Conservation (phyloP, 37 sponge, comb jelly and placozoan genomes). For the Petrosia ficiformis region DNA sequence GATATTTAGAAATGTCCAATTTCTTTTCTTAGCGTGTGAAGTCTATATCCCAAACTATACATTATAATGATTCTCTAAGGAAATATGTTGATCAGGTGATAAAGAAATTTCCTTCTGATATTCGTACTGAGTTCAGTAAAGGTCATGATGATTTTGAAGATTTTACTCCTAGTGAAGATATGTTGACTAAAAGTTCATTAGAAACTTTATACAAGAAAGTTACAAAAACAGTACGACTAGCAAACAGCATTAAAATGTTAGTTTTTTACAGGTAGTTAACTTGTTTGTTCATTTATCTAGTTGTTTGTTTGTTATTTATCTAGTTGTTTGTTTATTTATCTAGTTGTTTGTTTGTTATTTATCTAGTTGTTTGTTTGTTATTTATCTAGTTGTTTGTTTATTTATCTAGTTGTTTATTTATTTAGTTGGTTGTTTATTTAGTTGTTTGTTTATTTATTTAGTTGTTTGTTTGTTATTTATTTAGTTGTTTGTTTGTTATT, state of each 20-base stretch:
- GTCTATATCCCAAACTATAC: slow-evolving; percentile 34
- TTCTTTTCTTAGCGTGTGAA: slow-evolving; percentile 48
- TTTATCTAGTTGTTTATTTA: neutral
- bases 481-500: too few species aligned
- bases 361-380: neutral
- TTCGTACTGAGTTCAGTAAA: slow-evolving; percentile 47
- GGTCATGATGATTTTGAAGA: slow-evolving; percentile 87
- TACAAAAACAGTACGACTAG: slow-evolving; percentile 51
- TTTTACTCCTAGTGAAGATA: slow-evolving; percentile 30
- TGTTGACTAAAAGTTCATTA: slow-evolving; percentile 49
- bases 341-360: neutral
- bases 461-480: neutral
- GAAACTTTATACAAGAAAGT: slow-evolving; percentile 58
- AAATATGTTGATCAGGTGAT: slow-evolving; percentile 74
- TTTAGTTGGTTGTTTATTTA: neutral
- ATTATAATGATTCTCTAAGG: slow-evolving; percentile 68
- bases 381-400: neutral
- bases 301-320: neutral
- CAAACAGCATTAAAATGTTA: slow-evolving; percentile 56
- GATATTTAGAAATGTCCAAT: neutral
- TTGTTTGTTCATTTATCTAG: neutral
- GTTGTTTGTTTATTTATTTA: neutral
- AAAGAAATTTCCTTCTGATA: slow-evolving; percentile 76
- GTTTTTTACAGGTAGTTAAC: too few species aligned
- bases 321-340: neutral